A percentile compares a stretch with the other conserved stretches of the same genome.
phyloP scores from a whole-genome alignment of 2,888 invertebrate genomes.

The Polyommatus iphigenia region DNA sequence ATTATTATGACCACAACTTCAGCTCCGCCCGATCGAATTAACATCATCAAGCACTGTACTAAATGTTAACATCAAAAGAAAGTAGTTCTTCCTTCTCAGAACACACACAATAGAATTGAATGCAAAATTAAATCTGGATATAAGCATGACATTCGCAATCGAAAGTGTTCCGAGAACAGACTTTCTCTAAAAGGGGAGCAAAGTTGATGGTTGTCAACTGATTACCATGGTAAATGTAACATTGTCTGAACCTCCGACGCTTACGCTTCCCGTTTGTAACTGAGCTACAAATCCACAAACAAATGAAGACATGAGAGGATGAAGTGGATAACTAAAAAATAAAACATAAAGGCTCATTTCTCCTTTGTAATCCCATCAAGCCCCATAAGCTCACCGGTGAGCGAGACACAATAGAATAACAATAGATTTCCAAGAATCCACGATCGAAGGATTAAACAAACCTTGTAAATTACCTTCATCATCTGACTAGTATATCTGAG shows the following conservation, averaged over 20 bases:
- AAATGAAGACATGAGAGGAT: not conserved
- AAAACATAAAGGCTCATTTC: too few relatives aligned
- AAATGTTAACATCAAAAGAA: constrained; percentile 8
- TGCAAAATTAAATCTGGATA: constrained; percentile 61
- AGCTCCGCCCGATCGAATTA: not conserved
- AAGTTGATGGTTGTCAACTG: constrained; percentile 65
- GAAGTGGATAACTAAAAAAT: too few relatives aligned
- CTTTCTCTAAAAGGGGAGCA: constrained; percentile 74
- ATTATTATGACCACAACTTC: not conserved
- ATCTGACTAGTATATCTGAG: too few relatives aligned
- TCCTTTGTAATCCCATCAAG: too few relatives aligned
- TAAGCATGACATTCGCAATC: constrained; percentile 70
- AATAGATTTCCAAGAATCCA: too few relatives aligned
- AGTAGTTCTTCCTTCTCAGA: constrained; percentile 11
- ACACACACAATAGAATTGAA: constrained; percentile 13
- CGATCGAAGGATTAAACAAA: too few relatives aligned
- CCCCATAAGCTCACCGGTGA: too few relatives aligned
- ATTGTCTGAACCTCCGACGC: constrained; percentile 36
- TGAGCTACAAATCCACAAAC: constrained; percentile 21
- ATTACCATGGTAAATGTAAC: constrained; percentile 73
- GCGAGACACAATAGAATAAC: too few relatives aligned
- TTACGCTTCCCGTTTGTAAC: constrained; percentile 28
- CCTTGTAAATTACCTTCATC: too few relatives aligned
- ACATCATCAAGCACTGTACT: not conserved
- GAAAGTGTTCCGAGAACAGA: constrained; percentile 73